Evolutionary conservation across 2,888 invertebrate species (phyloP).

Genomic region (Drosophila borealis): DNA sequence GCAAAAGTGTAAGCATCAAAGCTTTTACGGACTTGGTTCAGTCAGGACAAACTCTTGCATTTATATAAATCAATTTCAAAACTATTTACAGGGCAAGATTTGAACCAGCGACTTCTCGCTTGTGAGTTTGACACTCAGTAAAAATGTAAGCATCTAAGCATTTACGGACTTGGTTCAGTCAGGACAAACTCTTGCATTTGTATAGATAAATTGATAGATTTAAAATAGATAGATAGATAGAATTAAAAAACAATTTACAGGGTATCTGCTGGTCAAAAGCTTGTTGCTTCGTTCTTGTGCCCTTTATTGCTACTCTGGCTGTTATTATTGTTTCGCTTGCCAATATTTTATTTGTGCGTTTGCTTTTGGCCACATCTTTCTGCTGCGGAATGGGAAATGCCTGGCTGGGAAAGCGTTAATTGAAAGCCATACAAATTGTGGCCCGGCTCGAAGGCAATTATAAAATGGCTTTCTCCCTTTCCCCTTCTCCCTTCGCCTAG

Average conservation of each 20-base stretch:
- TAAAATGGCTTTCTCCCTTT: slow-evolving; percentile 55
- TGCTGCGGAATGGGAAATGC: slow-evolving; percentile 32
- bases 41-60: too few relatives aligned
- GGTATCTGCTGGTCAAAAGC: background rate
- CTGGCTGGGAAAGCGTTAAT: slow-evolving; percentile 62
- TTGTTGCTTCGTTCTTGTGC: background rate
- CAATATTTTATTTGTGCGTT: slow-evolving; percentile 74
- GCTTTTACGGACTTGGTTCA: too few relatives aligned
- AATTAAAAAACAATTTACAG: background rate
- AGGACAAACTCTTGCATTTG: too few relatives aligned
- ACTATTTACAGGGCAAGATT: too few relatives aligned
- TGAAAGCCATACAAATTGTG: slow-evolving; percentile 79
- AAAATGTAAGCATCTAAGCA: too few relatives aligned
- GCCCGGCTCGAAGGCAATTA: slow-evolving; percentile 70
- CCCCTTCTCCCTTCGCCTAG: slow-evolving; percentile 1
- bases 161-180: too few relatives aligned
- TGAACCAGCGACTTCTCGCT: too few relatives aligned
- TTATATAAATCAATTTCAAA: too few relatives aligned
- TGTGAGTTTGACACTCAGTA: too few relatives aligned
- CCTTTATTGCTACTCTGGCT: slow-evolving; percentile 48
- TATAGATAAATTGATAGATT: too few relatives aligned
- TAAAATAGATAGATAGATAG: too few relatives aligned
- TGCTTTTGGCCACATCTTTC: slow-evolving; percentile 54
- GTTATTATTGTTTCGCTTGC: slow-evolving; percentile 50
- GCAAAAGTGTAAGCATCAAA: too few relatives aligned